Evolutionary conservation across 2,113 vertebrate genomes (phyloP).

Genomic region (Macaca fascicularis): DNA sequence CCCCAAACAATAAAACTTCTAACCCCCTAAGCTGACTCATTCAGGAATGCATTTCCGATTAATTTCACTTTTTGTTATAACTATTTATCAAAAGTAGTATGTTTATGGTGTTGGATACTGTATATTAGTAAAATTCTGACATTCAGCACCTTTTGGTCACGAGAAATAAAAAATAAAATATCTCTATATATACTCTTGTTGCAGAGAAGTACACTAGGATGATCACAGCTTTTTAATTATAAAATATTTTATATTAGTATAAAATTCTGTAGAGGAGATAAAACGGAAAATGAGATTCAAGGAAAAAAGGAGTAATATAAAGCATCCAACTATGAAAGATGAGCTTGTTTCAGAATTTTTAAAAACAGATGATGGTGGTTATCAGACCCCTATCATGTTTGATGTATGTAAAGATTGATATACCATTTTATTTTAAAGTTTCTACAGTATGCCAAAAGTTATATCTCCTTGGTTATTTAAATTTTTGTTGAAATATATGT

Average conservation of each 20-base stretch:
- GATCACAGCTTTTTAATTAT: neutral
- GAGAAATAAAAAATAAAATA: slow-evolving; percentile 1
- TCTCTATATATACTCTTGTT: neutral
- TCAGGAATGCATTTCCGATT: neutral
- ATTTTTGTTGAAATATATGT: neutral
- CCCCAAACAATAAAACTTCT: neutral
- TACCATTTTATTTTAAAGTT: neutral
- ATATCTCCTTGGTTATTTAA: neutral
- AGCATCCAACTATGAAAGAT: neutral
- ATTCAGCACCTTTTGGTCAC: neutral
- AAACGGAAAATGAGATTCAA: neutral
- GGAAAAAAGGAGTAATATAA: neutral
- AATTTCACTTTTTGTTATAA: neutral
- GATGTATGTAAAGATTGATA: neutral
- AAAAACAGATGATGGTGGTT: neutral
- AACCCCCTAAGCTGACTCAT: neutral
- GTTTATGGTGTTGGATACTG: neutral
- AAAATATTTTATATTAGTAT: neutral
- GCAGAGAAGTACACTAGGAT: neutral
- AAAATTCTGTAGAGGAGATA: neutral
- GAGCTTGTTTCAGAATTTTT: neutral
- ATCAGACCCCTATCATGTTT: neutral
- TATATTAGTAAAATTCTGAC: neutral
- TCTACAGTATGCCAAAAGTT: neutral
- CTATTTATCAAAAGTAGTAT: neutral